phyloP scores from a whole-genome alignment of 1,140 invertebrate species.

The Saccostrea cuccullata region DNA sequence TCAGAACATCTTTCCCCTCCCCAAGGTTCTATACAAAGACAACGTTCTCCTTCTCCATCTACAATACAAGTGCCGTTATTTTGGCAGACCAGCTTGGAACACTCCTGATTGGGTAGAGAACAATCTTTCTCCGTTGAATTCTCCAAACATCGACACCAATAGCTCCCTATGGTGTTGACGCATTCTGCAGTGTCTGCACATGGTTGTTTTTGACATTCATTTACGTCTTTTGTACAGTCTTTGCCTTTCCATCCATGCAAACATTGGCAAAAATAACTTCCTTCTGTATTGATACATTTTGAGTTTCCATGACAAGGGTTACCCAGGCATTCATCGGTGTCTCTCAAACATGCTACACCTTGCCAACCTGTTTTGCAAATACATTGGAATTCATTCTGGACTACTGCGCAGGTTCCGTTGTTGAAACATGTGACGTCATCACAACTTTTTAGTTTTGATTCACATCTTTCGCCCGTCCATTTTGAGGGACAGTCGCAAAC shows the following conservation, averaged over 20 bases:
- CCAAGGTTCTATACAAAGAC: neutral
- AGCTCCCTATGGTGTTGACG: slow-evolving; percentile 40
- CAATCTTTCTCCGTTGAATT: neutral
- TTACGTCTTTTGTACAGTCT: slow-evolving; percentile 46
- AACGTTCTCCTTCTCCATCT: neutral
- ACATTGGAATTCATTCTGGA: neutral
- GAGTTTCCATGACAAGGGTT: neutral
- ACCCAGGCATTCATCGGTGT: neutral
- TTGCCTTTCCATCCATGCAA: slow-evolving; percentile 37
- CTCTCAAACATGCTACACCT: neutral
- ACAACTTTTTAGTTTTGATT: slow-evolving; percentile 77
- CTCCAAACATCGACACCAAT: slow-evolving; percentile 12
- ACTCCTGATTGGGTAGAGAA: neutral
- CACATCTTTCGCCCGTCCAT: slow-evolving; percentile 90
- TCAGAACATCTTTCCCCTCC: neutral
- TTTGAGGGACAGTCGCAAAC: slow-evolving; percentile 89
- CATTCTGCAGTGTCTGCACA: slow-evolving; percentile 41
- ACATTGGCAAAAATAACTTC: slow-evolving; percentile 41
- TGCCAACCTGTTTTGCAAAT: slow-evolving; percentile 6
- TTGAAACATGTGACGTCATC: slow-evolving; percentile 3
- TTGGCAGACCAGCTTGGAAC: neutral
- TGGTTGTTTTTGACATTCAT: slow-evolving; percentile 36
- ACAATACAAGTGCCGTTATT: neutral
- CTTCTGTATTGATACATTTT: slow-evolving; percentile 19
- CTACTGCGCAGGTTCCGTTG: slow-evolving; percentile 13